Percentiles rank a stretch among this genome's conserved stretches.
phyloP scores from a whole-genome alignment of 2,888 invertebrate genomes.

The Erannis defoliaria region DNA sequence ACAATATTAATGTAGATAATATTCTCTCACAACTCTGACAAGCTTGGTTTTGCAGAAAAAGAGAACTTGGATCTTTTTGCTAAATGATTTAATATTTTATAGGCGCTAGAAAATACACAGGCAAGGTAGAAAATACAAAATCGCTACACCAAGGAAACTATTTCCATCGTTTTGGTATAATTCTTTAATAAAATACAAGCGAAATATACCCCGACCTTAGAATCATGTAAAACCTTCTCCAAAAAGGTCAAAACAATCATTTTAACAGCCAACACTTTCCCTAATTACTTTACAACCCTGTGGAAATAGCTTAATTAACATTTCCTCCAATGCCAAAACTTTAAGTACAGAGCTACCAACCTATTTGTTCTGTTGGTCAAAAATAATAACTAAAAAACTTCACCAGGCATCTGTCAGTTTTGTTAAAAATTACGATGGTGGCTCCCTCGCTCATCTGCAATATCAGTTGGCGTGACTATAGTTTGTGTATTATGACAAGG shows the following conservation, averaged over 20 bases:
- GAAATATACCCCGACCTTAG: conserved; percentile 6
- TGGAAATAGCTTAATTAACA: conserved; percentile 8
- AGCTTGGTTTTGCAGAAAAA: not conserved
- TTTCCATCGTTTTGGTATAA: conserved; percentile 16
- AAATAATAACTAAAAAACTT: too few species aligned
- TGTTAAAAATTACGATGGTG: too few species aligned
- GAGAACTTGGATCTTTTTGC: not conserved
- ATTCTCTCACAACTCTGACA: not conserved
- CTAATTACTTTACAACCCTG: not conserved
- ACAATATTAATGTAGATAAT: not conserved
- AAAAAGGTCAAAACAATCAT: conserved; percentile 25
- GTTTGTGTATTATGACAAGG: not conserved
- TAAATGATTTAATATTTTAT: conserved; percentile 8
- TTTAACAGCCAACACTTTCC: conserved; percentile 8
- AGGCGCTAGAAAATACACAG: not conserved
- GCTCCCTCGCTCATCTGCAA: too few species aligned
- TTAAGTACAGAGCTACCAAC: too few species aligned
- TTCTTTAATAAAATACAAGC: conserved; percentile 9
- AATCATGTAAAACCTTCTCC: conserved; percentile 13
- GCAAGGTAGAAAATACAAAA: not conserved
- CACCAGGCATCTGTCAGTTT: too few species aligned
- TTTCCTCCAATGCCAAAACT: not conserved
- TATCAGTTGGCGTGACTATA: too few species aligned
- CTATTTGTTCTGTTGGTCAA: too few species aligned
- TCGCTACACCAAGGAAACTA: conserved; percentile 10